Conservation (phyloP, 37 sponge, comb jelly and placozoan species). For the Cladorhizidae sp. region DNA sequence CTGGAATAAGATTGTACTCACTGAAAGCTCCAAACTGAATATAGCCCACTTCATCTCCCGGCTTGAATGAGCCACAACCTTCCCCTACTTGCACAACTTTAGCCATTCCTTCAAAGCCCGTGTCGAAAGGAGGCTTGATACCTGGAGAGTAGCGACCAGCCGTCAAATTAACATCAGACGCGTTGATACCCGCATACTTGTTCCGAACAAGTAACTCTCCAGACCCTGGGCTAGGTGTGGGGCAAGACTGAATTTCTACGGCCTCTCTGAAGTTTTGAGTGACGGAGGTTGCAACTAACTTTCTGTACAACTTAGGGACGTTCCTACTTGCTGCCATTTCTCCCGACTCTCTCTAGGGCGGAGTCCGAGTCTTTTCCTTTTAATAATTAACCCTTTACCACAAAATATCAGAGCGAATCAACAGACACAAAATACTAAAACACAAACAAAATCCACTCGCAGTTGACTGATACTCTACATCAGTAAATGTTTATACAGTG, state of each 20-base stretch:
- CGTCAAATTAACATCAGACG: constrained; percentile 81
- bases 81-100: constrained; percentile 49
- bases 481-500: too few relatives aligned
- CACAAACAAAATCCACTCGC: too few relatives aligned
- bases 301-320: constrained; percentile 17
- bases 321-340: too few relatives aligned
- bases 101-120: constrained; percentile 71
- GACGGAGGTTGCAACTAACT: constrained; percentile 41
- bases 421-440: too few relatives aligned
- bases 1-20: constrained; percentile 59
- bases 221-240: constrained; percentile 10
- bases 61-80: constrained; percentile 25
- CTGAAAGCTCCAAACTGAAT: constrained; percentile 54
- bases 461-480: too few relatives aligned
- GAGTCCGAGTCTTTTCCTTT: too few relatives aligned
- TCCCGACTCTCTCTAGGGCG: too few relatives aligned
- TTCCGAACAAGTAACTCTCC: constrained; percentile 53
- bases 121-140: constrained; percentile 59
- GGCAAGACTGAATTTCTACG: constrained; percentile 30
- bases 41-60: constrained; percentile 53
- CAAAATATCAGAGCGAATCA: too few relatives aligned
- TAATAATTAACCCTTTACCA: too few relatives aligned
- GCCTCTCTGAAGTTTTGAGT: constrained; percentile 53
- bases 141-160: constrained; percentile 71
- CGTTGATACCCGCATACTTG: constrained; percentile 75